These are phyloP conservation scores for Cochlearius cochlearius DNA, from an alignment of 2,113 vertebrate species.

Conservation along the genomic window DNA sequence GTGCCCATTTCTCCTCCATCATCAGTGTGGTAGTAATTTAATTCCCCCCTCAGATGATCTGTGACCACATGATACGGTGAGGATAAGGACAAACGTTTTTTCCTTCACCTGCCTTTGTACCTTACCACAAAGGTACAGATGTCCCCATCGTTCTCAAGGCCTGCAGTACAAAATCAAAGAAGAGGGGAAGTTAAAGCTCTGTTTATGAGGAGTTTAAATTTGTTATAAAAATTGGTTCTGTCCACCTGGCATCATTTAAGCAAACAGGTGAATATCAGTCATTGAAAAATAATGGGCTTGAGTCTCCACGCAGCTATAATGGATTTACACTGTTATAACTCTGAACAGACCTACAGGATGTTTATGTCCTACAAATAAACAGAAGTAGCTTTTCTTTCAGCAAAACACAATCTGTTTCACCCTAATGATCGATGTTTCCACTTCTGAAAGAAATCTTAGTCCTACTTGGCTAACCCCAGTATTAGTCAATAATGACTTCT, in stretches of 20 bases:
- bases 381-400: constrained; percentile 43
- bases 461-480: constrained; percentile 15
- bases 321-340: not conserved
- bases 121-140: not conserved
- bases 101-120: not conserved
- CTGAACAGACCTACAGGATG: not conserved
- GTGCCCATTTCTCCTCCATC: not conserved
- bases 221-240: constrained; percentile 1
- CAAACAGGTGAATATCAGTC: constrained; percentile 15
- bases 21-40: not conserved
- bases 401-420: constrained; percentile 26
- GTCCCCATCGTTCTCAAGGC: not conserved
- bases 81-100: not conserved
- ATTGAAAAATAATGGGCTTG: not conserved
- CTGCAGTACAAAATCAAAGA: not conserved
- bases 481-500: constrained; percentile 18
- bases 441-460: constrained; percentile 2
- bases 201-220: constrained; percentile 45
- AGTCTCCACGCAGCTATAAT: not conserved
- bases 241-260: constrained; percentile 51
- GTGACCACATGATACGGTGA: not conserved
- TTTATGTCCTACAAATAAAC: constrained; percentile 43
- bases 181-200: not conserved
- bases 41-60: not conserved
- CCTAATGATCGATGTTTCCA: not conserved